Percentiles rank a stretch among this genome's conserved stretches.
Conservation (phyloP, 2,113 vertebrate species). For the Gadus macrocephalus region DNA sequence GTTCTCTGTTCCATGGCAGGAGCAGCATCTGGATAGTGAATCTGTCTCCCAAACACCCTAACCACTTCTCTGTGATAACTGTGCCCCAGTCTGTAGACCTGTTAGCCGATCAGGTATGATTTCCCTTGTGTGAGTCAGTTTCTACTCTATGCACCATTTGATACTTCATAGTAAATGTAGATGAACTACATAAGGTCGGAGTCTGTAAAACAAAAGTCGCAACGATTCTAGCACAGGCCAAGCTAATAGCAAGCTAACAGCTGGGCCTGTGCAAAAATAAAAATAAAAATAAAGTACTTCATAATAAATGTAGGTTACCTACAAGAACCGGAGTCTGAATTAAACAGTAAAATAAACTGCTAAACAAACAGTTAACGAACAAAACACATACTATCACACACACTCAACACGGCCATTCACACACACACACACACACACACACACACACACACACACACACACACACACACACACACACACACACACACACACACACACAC, state of each 20-base stretch:
- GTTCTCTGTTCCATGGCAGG: not conserved
- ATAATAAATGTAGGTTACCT: constrained; percentile 61
- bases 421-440: not conserved
- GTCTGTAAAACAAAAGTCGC: constrained; percentile 51
- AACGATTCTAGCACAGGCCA: constrained; percentile 10
- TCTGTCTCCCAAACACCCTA: constrained; percentile 4
- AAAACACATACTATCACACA: not conserved
- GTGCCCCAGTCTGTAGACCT: not conserved
- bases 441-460: not conserved
- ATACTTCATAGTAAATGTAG: constrained; percentile 65
- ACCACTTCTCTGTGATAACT: not conserved
- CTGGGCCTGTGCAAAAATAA: not conserved
- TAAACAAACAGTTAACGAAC: not conserved
- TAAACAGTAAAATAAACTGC: constrained; percentile 11
- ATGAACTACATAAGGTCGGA: constrained; percentile 56
- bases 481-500: not conserved
- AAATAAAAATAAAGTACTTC: constrained; percentile 44
- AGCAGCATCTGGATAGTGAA: constrained; percentile 9
- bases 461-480: not conserved
- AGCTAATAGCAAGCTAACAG: not conserved
- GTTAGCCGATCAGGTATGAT: constrained; percentile 4
- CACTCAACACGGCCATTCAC: not conserved
- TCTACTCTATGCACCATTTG: constrained; percentile 26
- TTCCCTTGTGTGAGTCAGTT: not conserved
- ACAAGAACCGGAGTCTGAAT: constrained; percentile 62